Base-by-base conservation (phyloP, 1,140 invertebrate species). In the Telenomus remus region DNA sequence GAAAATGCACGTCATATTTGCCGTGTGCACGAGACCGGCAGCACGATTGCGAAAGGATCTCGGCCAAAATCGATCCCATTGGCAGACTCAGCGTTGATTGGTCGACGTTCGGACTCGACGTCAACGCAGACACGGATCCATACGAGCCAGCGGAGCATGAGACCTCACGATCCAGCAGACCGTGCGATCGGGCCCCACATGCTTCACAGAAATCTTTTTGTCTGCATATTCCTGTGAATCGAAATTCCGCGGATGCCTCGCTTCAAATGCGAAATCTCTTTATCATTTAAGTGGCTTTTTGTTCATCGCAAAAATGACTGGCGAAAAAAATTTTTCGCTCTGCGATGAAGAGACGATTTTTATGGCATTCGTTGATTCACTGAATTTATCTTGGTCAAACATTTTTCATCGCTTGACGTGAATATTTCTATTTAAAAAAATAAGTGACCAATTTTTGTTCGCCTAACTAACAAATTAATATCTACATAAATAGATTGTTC, bases 71-170 rank as follows among this genome's bases (percentile, higher is more conserved):
- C 57, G 66, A 63, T 70, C 43, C 51, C 43, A 69, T 49, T 35
- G 51, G 56, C 43, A 56, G 48, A 34, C 60, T 33, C 19, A 37
- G 9, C 59, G 59, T 51, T 71, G 68, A 71, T 71, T 71, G 68
- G 68, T 51, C 42, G 68, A 47, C 57, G 49, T 60, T 59, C 50
- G 50, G 44, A 71, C 68, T 44, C 27, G 15, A 46, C 65, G 57
- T 70, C 50, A 43, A 57, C 59, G 34, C 13, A 34, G 27, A 61
- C 33, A 56, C 44, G 50, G 49, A 55, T 69, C 50, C 50, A 27
- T 27, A 44, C 65, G 50, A 61, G 11, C 48, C 65, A 61, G 8
- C 65, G 46, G 53, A 63, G 51, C 68, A 56, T 56, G 53, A 71
- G 68, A 47, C 51, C 34, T 11, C 33, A 14, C 42, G 44, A 53